Evolutionary conservation across 2,797 vertebrate species (phyloP), one percentile per base, ranked within the genome.

Genomic region (Microcaecilia unicolor): DNA sequence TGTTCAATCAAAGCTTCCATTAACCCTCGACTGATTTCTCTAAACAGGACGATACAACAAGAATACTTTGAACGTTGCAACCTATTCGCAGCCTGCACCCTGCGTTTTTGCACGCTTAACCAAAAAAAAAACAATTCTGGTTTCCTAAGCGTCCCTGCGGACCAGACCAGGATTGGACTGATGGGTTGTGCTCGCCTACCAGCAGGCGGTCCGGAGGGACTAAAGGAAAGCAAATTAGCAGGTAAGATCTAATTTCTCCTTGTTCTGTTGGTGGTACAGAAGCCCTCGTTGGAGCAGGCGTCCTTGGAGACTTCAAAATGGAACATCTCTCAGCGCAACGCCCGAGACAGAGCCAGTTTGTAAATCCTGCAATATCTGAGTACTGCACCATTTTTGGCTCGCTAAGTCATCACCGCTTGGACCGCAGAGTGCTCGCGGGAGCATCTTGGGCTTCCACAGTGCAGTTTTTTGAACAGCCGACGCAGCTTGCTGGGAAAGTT

Each of bases 351-450:
- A 23, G 15, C 20, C n/a, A 8, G 35, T 10, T 2, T 11, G 1
- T 0, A 22, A 44, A 23, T 1, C 5, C 45, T 36, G 31, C 22
- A 19, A 26, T 3, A 37, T 16, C 16, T 6, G 31, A 28, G 36
- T 48, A 25, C 28, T 6, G 12, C 9, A 5, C 11, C 16, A 15
- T 25, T n/a, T 27, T 24, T 68, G n/a, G n/a, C n/a, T n/a, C n/a
- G n/a, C n/a, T 81, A 86, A 63, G 88, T 92, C 72, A 81, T 81
- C 35, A 90, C 89, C 55, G 92, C 89, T 74, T 92, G 93, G 16
- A 88, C 82, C 9, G 70, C 78, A 0, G 85, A 76, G 44, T 58
- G 87, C 72, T 95, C 89, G 0, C 78, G 84, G 13, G 89, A 59
- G 41, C 93, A 97, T 1, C 82, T 61, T 25, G 67, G 85, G 14